Conservation (phyloP, 2,888 invertebrate genomes). For the Mythimna vitellina region DNA sequence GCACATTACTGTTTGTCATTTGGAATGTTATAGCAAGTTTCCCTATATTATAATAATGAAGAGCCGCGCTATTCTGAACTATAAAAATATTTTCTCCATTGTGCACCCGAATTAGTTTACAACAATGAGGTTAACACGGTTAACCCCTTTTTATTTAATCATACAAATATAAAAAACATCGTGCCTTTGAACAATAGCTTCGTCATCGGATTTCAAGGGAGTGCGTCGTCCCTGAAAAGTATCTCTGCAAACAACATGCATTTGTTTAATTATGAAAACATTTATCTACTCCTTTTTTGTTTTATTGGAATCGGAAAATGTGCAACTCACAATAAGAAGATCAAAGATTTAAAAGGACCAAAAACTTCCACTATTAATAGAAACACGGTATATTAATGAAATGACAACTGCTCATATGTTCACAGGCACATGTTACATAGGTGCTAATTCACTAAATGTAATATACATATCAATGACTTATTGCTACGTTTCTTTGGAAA, state of each 20-base stretch:
- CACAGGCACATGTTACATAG: constrained; percentile 19
- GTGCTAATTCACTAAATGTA: constrained; percentile 17
- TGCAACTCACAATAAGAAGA: background rate
- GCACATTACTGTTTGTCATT: no score
- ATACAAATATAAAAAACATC: constrained; percentile 11
- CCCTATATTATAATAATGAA: background rate
- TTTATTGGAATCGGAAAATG: background rate
- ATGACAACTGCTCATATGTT: constrained; percentile 17
- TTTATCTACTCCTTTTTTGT: background rate
- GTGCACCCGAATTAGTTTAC: constrained; percentile 6
- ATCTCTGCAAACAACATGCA: background rate
- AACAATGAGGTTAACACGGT: background rate
- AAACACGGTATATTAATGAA: background rate
- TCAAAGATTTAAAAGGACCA: background rate
- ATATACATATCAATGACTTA: constrained; percentile 47
- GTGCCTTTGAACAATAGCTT: constrained; percentile 3
- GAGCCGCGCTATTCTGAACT: constrained; percentile 3
- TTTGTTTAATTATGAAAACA: background rate
- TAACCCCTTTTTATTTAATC: constrained; percentile 1
- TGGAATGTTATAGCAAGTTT: constrained; percentile 1
- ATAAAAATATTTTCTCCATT: background rate
- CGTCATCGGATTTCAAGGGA: background rate
- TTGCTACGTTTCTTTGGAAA: constrained; percentile 63
- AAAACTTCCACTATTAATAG: background rate
- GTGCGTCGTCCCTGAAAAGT: no score